phyloP scores from a whole-genome alignment of 2,797 vertebrate species.

The Malurus splendens region DNA sequence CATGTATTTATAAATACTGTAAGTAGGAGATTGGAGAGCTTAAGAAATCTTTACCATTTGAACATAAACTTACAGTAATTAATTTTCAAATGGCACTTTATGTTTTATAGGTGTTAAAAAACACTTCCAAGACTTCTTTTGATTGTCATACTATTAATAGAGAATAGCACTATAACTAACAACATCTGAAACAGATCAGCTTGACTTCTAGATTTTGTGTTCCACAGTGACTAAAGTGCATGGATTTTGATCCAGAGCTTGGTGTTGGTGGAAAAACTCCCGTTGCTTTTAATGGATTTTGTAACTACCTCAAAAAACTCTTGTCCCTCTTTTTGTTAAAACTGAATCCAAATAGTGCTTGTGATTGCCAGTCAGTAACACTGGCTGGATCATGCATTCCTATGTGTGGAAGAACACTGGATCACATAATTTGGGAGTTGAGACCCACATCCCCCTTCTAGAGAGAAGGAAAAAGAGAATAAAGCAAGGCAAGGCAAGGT shows the following conservation, averaged over 20 bases:
- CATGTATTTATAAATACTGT: neutral
- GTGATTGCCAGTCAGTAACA: neutral
- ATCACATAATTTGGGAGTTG: neutral
- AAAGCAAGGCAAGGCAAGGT: neutral
- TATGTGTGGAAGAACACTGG: neutral
- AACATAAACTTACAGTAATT: neutral
- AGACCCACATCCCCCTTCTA: neutral
- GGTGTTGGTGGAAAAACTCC: neutral
- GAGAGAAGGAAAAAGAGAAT: neutral
- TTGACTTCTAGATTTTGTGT: neutral
- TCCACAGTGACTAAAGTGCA: neutral
- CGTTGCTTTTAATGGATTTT: neutral
- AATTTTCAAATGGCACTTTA: neutral
- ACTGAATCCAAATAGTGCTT: neutral
- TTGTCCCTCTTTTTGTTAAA: neutral
- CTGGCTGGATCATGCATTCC: accelerated
- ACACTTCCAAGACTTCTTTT: neutral
- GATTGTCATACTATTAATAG: neutral
- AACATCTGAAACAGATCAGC: neutral
- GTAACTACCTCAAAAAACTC: neutral
- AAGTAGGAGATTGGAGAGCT: neutral
- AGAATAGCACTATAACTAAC: neutral
- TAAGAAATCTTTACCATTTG: neutral
- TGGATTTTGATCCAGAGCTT: neutral
- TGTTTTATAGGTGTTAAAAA: neutral